Base-by-base conservation (phyloP, 2,888 invertebrate genomes). In the Noctua fimbriata region DNA sequence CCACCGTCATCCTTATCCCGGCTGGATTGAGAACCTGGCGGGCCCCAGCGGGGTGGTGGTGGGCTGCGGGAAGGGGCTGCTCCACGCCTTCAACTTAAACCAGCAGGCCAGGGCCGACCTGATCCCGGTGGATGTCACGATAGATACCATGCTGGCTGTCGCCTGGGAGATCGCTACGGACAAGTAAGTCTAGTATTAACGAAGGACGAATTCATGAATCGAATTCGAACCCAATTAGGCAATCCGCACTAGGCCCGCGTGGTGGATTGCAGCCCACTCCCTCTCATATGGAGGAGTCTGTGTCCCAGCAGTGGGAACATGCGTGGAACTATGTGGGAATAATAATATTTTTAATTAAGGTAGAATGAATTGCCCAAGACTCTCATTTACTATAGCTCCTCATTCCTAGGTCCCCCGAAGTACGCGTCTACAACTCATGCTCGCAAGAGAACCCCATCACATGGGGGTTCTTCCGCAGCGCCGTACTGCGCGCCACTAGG, bases 21-120 rank as follows among this genome's bases (percentile, higher is more conserved):
- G 99, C 7, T 99, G 99, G 99, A 96, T 98, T 32, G 99, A 99
- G 93, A 99, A 99, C 92, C 98, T 98, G 85, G 98, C 99, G 93
- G 99, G 99, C 0, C 98, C 99, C 0, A 98, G 98, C 72, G 99
- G 98, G 0, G 93, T 98, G 78, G 90, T 98, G 84, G 93, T 97
- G 0, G 98, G 97, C 0, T 97, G 97, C 16, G 98, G 98, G 14
- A 98, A 98, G 92, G 98, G 94, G 0, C 94, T 98, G 3, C 92
- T 98, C 44, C 97, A 98, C 67, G 97, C 98, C 1, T 95, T 98
- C 92, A 97, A 97, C 81, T 6, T 97, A 96, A 16, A 96, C 97
- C 82, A 95, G 0, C 91, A 96, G 0, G 94, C 97, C 0, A 93
- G 96, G 1, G 97, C 98, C 0, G 98, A 99, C 93, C 97, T 98